These are phyloP conservation scores for Boleophthalmus pectinirostris DNA, from an alignment of 2,113 vertebrate species.

Conservation along the genomic window DNA sequence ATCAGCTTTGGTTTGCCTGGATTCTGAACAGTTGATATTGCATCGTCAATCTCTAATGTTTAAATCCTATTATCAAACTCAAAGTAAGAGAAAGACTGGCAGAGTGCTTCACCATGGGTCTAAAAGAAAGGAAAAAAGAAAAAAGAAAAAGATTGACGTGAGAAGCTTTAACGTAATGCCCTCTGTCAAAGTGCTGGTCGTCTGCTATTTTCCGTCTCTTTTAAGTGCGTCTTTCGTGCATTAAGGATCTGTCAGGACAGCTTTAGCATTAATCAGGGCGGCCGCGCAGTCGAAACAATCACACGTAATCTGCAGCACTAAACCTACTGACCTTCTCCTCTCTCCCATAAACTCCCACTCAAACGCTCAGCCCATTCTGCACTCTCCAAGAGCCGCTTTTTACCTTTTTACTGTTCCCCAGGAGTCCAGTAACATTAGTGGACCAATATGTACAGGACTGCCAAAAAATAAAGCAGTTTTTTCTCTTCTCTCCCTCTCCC, in stretches of 20 bases:
- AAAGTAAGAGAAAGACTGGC: neutral
- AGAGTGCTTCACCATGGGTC: constrained; percentile 25
- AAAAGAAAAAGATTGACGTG: constrained; percentile 40
- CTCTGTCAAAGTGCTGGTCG: constrained; percentile 54
- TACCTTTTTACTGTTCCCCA: constrained; percentile 9
- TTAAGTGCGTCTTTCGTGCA: constrained; percentile 61
- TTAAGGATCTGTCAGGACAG: constrained; percentile 70
- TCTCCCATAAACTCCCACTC: constrained; percentile 65
- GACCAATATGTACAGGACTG: constrained; percentile 1
- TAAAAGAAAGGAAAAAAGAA: constrained; percentile 20
- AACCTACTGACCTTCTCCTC: constrained; percentile 72
- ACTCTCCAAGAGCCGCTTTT: constrained; percentile 1
- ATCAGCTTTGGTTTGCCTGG: too few species aligned
- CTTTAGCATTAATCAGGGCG: constrained; percentile 72
- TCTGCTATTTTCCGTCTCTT: constrained; percentile 51
- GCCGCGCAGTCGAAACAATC: constrained; percentile 66
- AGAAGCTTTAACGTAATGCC: constrained; percentile 61
- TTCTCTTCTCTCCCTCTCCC: neutral
- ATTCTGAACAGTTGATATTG: too few species aligned
- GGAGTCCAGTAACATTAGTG: constrained; percentile 2
- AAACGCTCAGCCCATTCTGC: constrained; percentile 44
- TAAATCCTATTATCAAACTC: neutral
- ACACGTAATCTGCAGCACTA: constrained; percentile 67
- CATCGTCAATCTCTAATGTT: neutral
- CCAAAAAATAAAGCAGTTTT: neutral